Conservation (phyloP, 2,113 vertebrate genomes). For the Laterallus jamaicensis region DNA sequence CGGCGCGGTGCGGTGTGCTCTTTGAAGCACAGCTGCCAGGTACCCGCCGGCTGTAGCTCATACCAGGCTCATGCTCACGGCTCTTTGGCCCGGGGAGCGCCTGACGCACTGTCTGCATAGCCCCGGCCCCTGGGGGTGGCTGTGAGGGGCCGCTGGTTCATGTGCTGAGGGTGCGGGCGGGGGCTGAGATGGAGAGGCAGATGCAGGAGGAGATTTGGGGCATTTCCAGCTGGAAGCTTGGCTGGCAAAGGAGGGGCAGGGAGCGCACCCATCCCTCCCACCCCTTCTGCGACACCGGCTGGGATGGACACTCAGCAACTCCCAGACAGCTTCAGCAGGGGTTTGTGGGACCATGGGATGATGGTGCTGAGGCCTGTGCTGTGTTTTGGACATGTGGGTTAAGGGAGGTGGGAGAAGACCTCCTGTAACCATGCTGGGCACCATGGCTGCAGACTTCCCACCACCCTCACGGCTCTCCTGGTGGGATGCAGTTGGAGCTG, state of each 20-base stretch:
- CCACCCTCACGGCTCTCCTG: no score
- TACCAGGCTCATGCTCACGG: rapidly evolving
- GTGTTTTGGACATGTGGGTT: background rate
- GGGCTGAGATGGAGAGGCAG: background rate
- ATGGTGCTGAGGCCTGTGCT: background rate
- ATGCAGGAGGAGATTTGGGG: background rate
- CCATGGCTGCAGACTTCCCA: rapidly evolving
- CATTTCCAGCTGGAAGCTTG: background rate
- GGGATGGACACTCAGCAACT: rapidly evolving
- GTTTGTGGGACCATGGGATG: background rate
- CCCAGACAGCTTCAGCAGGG: rapidly evolving
- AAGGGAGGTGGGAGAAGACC: background rate
- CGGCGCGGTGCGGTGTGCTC: rapidly evolving
- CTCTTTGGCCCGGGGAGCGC: background rate
- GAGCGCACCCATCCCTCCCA: rapidly evolving
- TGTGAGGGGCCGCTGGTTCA: background rate
- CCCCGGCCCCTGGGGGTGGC: background rate
- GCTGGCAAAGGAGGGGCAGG: background rate
- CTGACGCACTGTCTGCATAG: background rate
- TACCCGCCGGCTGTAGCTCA: background rate
- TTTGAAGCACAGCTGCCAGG: background rate
- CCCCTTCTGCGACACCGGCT: rapidly evolving
- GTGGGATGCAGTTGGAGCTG: background rate
- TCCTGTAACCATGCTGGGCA: background rate
- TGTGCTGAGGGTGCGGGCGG: background rate